Percentiles rank a stretch among this genome's conserved stretches.
Conservation (phyloP, 2,888 invertebrate genomes). For the Sphaerophoria rueppellii region DNA sequence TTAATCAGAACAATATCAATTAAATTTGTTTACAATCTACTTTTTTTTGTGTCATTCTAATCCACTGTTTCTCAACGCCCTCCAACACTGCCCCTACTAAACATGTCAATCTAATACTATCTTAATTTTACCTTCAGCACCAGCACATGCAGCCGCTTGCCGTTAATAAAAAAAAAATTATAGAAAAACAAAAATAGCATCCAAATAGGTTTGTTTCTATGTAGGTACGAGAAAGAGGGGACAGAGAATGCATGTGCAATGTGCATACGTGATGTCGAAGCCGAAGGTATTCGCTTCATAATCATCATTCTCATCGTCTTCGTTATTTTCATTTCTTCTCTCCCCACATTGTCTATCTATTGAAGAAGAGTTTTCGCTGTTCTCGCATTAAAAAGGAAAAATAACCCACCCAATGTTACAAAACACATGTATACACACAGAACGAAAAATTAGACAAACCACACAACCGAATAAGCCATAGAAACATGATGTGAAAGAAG, state of each 20-base stretch:
- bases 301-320: conserved; percentile 56
- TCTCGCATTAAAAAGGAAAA: not conserved
- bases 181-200: conserved; percentile 64
- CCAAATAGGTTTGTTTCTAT: conserved; percentile 24
- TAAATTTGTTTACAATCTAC: not conserved
- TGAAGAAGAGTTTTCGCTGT: not conserved
- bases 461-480: conserved; percentile 12
- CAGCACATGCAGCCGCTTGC: not conserved
- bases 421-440: conserved; percentile 38
- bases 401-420: conserved; percentile 41
- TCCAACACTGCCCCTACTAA: not conserved
- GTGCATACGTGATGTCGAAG: conserved; percentile 61
- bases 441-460: conserved; percentile 50
- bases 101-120: conserved; percentile 9
- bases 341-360: not conserved
- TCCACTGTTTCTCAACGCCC: conserved; percentile 17
- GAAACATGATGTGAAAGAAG: not conserved
- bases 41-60: not conserved
- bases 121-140: conserved; percentile 5
- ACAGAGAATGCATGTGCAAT: conserved; percentile 62
- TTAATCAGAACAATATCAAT: not conserved
- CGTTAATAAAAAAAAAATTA: not conserved
- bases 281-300: conserved; percentile 59
- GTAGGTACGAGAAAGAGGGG: not conserved
- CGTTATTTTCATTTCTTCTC: conserved; percentile 16